Percentiles rank a stretch among this genome's conserved stretches.
Conservation (phyloP, 2,113 vertebrate species). For the Panthera uncia region DNA sequence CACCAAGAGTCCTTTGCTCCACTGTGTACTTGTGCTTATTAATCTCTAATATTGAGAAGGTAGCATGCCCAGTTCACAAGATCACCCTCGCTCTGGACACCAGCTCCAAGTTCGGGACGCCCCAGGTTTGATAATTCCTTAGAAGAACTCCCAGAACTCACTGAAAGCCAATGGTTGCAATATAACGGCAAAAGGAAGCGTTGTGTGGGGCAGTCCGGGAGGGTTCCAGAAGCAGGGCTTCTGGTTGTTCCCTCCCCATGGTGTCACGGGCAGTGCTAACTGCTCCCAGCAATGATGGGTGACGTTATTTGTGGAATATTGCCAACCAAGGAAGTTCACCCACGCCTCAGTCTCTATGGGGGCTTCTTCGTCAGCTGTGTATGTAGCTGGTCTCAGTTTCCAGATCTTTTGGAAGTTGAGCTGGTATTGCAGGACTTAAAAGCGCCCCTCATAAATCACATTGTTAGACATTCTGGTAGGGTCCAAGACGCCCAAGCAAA, state of each 20-base stretch:
- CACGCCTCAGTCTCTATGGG: neutral
- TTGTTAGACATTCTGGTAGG: neutral
- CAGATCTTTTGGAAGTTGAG: neutral
- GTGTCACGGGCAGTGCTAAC: neutral
- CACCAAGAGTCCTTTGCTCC: neutral
- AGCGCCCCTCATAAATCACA: neutral
- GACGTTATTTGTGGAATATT: neutral
- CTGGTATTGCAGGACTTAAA: neutral
- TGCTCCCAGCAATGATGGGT: neutral
- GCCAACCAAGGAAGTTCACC: neutral
- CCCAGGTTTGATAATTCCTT: neutral
- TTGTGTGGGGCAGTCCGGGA: rapidly evolving
- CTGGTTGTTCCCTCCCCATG: neutral
- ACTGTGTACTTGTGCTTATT: neutral
- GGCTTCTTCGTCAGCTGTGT: neutral
- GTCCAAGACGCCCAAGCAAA: neutral
- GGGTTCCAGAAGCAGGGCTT: neutral
- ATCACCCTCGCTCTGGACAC: neutral
- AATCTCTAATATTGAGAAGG: neutral
- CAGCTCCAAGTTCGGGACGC: neutral
- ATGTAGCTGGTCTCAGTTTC: neutral
- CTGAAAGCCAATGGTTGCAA: neutral
- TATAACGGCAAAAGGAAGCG: neutral
- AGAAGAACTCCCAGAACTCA: neutral
- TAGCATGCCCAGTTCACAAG: neutral